Base-by-base conservation (phyloP, 2,113 vertebrate species). In the Gymnobelideus leadbeateri region DNA sequence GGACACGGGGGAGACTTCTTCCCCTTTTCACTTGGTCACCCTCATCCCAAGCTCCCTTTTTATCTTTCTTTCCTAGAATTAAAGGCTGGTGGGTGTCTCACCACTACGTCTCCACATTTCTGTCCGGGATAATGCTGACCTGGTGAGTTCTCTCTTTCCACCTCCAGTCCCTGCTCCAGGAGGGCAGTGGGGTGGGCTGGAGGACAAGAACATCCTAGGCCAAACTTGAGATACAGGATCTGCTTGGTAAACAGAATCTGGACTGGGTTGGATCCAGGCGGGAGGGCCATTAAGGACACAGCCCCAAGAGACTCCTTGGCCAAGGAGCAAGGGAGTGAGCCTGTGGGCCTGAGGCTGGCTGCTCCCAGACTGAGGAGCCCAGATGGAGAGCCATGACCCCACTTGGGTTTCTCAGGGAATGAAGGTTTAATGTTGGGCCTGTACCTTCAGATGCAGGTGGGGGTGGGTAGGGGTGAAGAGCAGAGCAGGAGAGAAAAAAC, bases 61-160 rank as follows among this genome's bases (percentile, higher is more conserved):
- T 53, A 92, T 97, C 51, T 49, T 95, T 91, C 57, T 97, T 77
- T 96, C 93, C 92, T 99, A 98, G 99, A 97, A 99, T 99, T 97
- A 99, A 99, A 99, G 99, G 99, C 91, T 99, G 99, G 99, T 99
- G 99, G 99, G 99, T 99, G 93, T 99, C 99, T 89, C 99, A 99
- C 97, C 99, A 99, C 97, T 99, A 99, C 0, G 99, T 99, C 14
- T 99, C 99, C 91, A 99, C 99, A 0, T 99, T 99, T 97, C 99
- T 99, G 95, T 99, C 99, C 3, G 99, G 99, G 50, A 99, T 99
- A 10, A 99, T 99, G 99, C 98, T 99, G 94, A 99, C 99, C 0
- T 99, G 99, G 99, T 99, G 98, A 99, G 99, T 98, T 26, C 8
- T 91, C 26, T 50, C 9, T 50, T 7, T 0, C 57, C 49, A 94